A percentile compares a stretch with the other conserved stretches of the same genome.
phyloP scores from a whole-genome alignment of 2,113 vertebrate genomes.

The Phodopus roborovskii region DNA sequence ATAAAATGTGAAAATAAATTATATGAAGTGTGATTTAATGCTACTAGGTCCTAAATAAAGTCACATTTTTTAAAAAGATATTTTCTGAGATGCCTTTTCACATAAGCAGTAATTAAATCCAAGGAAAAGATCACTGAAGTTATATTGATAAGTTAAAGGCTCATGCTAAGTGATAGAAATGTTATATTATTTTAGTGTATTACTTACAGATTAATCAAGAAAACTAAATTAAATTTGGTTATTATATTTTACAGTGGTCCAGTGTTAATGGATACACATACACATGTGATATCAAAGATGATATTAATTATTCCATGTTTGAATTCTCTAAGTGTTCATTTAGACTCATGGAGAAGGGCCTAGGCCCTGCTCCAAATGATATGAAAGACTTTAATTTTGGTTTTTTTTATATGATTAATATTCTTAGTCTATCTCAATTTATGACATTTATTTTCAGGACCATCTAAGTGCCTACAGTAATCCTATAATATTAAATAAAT shows the following conservation, averaged over 20 bases:
- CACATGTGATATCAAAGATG: background rate
- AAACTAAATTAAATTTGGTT: background rate
- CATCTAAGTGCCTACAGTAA: background rate
- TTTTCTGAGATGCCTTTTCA: background rate
- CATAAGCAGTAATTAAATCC: background rate
- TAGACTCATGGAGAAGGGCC: no score
- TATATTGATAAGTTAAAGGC: background rate
- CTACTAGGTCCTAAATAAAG: background rate
- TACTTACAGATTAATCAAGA: background rate
- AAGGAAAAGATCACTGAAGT: background rate
- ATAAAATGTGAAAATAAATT: background rate
- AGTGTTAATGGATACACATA: background rate
- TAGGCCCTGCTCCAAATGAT: no score
- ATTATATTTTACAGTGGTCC: background rate
- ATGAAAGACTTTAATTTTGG: background rate
- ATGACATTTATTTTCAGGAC: no score
- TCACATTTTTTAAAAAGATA: background rate
- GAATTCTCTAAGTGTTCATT: background rate
- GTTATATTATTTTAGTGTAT: background rate
- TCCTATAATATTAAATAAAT: background rate
- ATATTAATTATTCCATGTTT: background rate
- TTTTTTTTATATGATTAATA: background rate
- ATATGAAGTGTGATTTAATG: background rate
- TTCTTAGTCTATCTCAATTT: background rate
- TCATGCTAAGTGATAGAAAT: background rate